phyloP scores from a whole-genome alignment of 2,797 vertebrate genomes.

The Pipistrellus kuhlii region DNA sequence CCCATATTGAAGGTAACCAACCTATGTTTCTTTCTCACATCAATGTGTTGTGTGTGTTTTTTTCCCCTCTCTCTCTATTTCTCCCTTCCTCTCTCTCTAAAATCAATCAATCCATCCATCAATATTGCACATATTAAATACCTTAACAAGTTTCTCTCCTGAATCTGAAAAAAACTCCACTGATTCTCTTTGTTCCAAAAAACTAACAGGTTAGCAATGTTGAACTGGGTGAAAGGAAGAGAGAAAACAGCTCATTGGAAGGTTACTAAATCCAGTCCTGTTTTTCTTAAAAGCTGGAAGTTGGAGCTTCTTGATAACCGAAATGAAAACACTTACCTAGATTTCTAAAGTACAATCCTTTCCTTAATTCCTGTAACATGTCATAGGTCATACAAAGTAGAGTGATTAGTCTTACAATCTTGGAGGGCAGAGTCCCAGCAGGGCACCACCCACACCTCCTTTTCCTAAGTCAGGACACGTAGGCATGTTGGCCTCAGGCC shows the following conservation, averaged over 20 bases:
- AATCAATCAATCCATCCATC: neutral
- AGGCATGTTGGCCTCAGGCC: neutral
- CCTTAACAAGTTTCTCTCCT: neutral
- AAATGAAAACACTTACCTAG: constrained; percentile 32
- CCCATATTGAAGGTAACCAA: neutral
- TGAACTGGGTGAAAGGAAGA: neutral
- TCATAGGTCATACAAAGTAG: neutral
- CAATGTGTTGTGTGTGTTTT: neutral
- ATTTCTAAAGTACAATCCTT: neutral
- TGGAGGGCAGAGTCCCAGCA: neutral
- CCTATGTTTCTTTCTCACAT: neutral
- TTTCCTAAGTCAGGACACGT: neutral
- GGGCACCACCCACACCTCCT: neutral
- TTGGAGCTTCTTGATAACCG: neutral
- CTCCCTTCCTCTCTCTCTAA: neutral
- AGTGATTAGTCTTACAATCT: neutral
- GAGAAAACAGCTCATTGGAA: neutral
- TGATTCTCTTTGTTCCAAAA: neutral
- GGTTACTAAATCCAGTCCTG: neutral
- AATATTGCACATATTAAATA: neutral
- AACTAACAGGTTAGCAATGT: neutral
- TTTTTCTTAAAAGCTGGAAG: neutral
- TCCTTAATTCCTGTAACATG: neutral
- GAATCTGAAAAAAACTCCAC: constrained; percentile 2
- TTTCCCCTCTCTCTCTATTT: neutral